Percentiles rank a stretch among this genome's conserved stretches.
Conservation (phyloP, 2,888 invertebrate species). For the Papilio gigon region DNA sequence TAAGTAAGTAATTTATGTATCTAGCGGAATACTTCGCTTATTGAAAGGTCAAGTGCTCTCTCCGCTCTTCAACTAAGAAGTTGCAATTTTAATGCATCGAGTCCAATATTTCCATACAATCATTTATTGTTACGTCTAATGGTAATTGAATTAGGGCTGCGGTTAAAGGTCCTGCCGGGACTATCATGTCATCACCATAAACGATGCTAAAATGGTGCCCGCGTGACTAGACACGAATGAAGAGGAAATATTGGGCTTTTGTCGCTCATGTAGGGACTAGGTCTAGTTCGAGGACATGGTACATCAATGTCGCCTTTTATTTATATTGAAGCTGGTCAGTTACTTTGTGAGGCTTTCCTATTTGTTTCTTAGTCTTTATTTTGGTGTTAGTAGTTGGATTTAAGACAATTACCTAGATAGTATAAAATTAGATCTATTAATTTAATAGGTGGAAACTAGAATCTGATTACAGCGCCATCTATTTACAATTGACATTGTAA, state of each 20-base stretch:
- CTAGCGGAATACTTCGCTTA: slow-evolving; percentile 44
- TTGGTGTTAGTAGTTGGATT: no score
- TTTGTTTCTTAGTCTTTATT: no score
- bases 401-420: no score
- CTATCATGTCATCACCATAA: slow-evolving; percentile 27
- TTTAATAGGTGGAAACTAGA: neutral
- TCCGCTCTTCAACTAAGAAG: slow-evolving; percentile 57
- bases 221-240: slow-evolving; percentile 12
- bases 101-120: slow-evolving; percentile 79
- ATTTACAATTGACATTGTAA: neutral
- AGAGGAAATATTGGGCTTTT: slow-evolving; percentile 26
- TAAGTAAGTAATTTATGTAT: slow-evolving; percentile 31
- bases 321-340: neutral
- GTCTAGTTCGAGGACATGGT: neutral
- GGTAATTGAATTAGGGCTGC: slow-evolving; percentile 69
- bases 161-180: slow-evolving; percentile 30
- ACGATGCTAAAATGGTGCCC: slow-evolving; percentile 32
- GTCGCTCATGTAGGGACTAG: neutral
- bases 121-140: slow-evolving; percentile 70
- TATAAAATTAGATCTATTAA: no score
- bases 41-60: slow-evolving; percentile 67
- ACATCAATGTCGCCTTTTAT: neutral
- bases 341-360: no score
- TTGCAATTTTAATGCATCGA: slow-evolving; percentile 66
- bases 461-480: neutral